Evolutionary conservation across 2,888 invertebrate species (phyloP), one percentile per base, ranked within the genome.

Genomic region (Drosophila mayaguana): DNA sequence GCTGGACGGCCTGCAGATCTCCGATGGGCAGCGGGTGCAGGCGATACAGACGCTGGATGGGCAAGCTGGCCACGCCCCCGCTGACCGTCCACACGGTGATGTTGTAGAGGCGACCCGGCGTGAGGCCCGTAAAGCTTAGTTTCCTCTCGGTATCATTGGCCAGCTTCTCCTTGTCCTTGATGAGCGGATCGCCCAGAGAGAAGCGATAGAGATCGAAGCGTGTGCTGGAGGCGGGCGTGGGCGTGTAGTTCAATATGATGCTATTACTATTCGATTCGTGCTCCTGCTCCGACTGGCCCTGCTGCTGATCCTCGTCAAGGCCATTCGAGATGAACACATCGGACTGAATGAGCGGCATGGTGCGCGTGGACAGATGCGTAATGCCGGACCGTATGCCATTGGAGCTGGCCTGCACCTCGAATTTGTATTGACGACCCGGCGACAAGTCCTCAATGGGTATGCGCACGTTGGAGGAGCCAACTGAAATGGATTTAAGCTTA

Each of bases 71-170:
- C 46, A 98, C 96, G 90, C 96, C 96, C 78, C 95, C 95, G 66
- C 97, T 96, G 36, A 98, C 96, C 8, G 98, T 98, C 98, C 98
- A 98, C 86, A 97, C 96, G 55, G 97, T 97, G 75, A 98, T 96
- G 93, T 98, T 98, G 94, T 98, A 98, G 42, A 98, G 94, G 78
- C 96, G 95, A 42, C 98, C 98, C 3, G 98, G 97, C 70, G 95
- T 95, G 16, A 98, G 94, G n/a, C 94, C 95, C 43, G 94, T 94
- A 54, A 93, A 93, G 75, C 95, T 95, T 8, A 97, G 96, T 92
- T 96, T 96, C 36, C 95, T 94, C 80, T 96, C 95, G 8, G 95
- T 95, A 90, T 95, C 96, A 87, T 96, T 95, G 22, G 97, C 96
- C 46, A 94, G 83, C 87, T 96, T 96, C 90, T 96, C 96, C 90